phyloP scores from a whole-genome alignment of 2,797 vertebrate species.

The Psittacula derbiana region DNA sequence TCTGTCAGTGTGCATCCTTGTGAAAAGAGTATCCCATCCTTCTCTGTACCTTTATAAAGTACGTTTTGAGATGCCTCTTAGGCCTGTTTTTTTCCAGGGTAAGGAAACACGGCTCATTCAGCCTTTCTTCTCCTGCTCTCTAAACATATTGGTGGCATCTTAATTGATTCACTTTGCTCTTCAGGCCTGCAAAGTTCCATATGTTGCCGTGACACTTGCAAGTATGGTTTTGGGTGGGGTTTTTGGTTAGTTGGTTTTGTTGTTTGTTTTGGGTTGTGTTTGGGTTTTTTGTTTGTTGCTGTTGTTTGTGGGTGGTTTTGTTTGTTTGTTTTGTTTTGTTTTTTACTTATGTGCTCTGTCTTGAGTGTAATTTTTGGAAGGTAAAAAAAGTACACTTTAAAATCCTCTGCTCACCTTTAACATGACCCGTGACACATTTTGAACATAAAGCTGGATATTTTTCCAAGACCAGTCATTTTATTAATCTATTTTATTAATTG shows the following conservation, averaged over 20 bases:
- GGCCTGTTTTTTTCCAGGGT: neutral
- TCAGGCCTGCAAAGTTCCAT: neutral
- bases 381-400: neutral
- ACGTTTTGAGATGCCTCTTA: neutral
- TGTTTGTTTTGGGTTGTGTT: too few relatives aligned
- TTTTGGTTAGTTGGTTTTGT: neutral
- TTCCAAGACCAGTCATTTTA: neutral
- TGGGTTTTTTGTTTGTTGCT: neutral
- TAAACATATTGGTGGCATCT: neutral
- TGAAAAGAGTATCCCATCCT: neutral
- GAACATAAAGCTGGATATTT: neutral
- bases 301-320: neutral
- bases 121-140: neutral
- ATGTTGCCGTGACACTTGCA: neutral
- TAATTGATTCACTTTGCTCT: neutral
- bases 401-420: neutral
- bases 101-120: neutral
- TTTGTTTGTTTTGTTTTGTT: neutral
- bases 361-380: neutral
- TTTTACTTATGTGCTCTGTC: neutral
- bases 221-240: neutral
- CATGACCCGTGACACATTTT: neutral
- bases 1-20: neutral
- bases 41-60: neutral
- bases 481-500: neutral